phyloP scores from a whole-genome alignment of 2,113 vertebrate species.

The Bubo bubo region DNA sequence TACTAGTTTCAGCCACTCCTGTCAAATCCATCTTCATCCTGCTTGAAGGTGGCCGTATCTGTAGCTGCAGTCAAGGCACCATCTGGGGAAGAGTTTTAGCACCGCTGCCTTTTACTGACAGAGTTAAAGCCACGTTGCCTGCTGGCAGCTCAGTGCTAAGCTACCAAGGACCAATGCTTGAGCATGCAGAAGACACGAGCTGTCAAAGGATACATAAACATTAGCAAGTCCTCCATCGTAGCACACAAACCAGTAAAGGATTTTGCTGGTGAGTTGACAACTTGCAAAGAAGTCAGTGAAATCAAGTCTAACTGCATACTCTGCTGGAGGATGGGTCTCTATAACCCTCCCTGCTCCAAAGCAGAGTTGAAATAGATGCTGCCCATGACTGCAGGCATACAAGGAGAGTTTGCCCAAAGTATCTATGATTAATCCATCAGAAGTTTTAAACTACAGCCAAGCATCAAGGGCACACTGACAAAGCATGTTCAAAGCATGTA shows the following conservation, averaged over 20 bases:
- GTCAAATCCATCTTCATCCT: not conserved
- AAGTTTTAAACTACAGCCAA: not conserved
- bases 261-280: not conserved
- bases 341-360: too few relatives aligned
- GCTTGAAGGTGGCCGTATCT: fast-evolving
- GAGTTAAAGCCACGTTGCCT: not conserved
- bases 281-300: not conserved
- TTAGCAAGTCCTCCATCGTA: fast-evolving
- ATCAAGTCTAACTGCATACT: not conserved
- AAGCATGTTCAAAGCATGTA: not conserved
- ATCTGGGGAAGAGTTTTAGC: not conserved
- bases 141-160: not conserved
- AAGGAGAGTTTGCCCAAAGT: not conserved
- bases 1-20: not conserved
- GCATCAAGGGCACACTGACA: not conserved
- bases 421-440: not conserved
- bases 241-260: not conserved
- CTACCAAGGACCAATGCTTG: not conserved
- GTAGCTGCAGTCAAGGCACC: not conserved
- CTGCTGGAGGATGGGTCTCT: not conserved
- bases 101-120: fast-evolving
- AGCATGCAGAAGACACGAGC: fast-evolving
- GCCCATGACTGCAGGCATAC: not conserved
- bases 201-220: not conserved
- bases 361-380: not conserved